Conservation (phyloP, 2,888 invertebrate species). For the Caenorhabditis angaria region DNA sequence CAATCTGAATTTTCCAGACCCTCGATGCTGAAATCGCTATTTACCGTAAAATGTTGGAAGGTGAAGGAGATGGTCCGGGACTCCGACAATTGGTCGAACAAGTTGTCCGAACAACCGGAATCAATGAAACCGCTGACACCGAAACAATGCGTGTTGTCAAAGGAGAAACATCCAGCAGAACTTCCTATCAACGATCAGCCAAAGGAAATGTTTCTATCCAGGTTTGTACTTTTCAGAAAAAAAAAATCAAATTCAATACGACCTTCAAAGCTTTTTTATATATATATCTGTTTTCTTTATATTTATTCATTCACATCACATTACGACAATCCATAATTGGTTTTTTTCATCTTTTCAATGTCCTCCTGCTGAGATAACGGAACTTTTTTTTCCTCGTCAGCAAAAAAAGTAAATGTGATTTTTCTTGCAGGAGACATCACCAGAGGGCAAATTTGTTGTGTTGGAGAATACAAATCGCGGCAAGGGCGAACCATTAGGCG, state of each 20-base stretch:
- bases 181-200: constrained; percentile 75
- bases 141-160: constrained; percentile 64
- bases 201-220: constrained; percentile 75
- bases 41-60: constrained; percentile 76
- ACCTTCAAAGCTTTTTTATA: too few species aligned
- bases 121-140: constrained; percentile 65
- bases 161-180: constrained; percentile 75
- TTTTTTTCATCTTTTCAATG: not conserved
- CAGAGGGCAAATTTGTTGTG: constrained; percentile 74
- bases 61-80: constrained; percentile 75
- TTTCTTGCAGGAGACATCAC: constrained; percentile 72
- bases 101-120: constrained; percentile 70
- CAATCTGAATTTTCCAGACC: too few species aligned
- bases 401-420: not conserved
- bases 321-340: constrained; percentile 1
- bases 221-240: constrained; percentile 11
- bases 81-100: constrained; percentile 72
- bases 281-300: too few species aligned
- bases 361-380: not conserved
- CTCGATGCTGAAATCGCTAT: constrained; percentile 77
- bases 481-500: constrained; percentile 70
- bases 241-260: too few species aligned
- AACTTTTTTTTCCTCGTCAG: not conserved
- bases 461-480: constrained; percentile 66
- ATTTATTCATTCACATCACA: constrained; percentile 1